phyloP scores from a whole-genome alignment of 2,888 invertebrate genomes.

The Trissonchulus latispiculum region DNA sequence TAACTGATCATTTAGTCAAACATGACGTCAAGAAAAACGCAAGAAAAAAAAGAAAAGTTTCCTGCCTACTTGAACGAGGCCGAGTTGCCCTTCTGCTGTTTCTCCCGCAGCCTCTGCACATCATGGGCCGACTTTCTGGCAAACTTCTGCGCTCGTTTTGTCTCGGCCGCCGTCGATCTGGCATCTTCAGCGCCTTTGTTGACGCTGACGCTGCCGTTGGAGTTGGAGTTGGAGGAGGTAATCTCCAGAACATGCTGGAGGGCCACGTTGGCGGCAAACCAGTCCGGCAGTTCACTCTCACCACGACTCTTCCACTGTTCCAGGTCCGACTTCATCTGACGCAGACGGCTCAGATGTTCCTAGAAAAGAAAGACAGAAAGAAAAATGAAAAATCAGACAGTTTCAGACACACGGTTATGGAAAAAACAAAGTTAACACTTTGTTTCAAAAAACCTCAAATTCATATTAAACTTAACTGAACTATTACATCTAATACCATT shows the following conservation, averaged over 20 bases:
- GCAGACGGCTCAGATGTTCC: background rate
- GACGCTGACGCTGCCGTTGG: too few species aligned
- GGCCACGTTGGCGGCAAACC: background rate
- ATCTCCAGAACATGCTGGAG: background rate
- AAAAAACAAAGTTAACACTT: too few species aligned
- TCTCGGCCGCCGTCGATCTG: background rate
- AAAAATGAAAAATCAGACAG: too few species aligned
- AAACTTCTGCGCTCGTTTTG: background rate
- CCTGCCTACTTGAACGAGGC: conserved; percentile 1
- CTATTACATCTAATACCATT: too few species aligned
- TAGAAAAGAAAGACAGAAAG: background rate
- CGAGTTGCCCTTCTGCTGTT: background rate
- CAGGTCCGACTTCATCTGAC: background rate
- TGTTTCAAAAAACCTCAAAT: too few species aligned
- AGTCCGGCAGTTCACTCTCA: background rate
- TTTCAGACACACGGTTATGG: too few species aligned
- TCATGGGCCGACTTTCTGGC: background rate
- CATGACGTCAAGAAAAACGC: too few species aligned
- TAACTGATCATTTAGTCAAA: too few species aligned
- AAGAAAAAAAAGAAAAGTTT: too few species aligned
- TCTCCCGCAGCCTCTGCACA: background rate
- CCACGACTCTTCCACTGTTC: background rate
- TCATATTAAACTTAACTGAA: too few species aligned
- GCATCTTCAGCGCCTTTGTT: too few species aligned
- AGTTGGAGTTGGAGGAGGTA: background rate